Percentiles rank a stretch among this genome's conserved stretches.
These are phyloP conservation scores for Steinernema khuongi DNA, from an alignment of 1,140 invertebrate genomes.

Conservation along the genomic window DNA sequence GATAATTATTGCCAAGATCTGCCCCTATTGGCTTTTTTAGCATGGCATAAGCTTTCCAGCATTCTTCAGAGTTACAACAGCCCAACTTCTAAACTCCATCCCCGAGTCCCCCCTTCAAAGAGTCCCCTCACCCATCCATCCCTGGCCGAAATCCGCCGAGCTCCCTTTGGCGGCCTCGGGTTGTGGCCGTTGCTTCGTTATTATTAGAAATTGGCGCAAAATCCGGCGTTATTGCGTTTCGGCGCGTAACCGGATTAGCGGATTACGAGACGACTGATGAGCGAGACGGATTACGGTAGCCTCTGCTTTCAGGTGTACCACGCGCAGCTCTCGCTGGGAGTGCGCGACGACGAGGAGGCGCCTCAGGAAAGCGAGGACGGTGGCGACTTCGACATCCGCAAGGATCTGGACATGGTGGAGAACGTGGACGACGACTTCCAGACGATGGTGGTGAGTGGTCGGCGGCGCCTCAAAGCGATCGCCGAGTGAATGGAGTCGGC, in stretches of 20 bases:
- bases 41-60: no score
- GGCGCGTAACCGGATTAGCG: constrained; percentile 4
- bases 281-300: neutral
- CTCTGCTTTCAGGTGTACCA: constrained; percentile 32
- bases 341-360: constrained; percentile 19
- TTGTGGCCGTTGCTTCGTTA: neutral
- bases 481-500: neutral
- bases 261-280: neutral
- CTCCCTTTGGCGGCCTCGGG: neutral
- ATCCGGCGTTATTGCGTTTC: constrained; percentile 5
- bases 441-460: neutral
- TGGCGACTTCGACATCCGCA: constrained; percentile 18
- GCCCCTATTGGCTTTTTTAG: no score
- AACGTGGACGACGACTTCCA: constrained; percentile 29
- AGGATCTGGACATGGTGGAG: constrained; percentile 27
- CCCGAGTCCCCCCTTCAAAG: no score
- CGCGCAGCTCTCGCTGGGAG: constrained; percentile 22
- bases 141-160: neutral
- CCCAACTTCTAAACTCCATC: no score
- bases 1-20: no score
- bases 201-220: neutral
- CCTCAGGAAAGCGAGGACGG: neutral
- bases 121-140: no score
- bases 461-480: neutral
- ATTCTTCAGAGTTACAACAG: no score